Conservation (phyloP, 92 coral and sea anemone species). For the Meandrina meandrites region DNA sequence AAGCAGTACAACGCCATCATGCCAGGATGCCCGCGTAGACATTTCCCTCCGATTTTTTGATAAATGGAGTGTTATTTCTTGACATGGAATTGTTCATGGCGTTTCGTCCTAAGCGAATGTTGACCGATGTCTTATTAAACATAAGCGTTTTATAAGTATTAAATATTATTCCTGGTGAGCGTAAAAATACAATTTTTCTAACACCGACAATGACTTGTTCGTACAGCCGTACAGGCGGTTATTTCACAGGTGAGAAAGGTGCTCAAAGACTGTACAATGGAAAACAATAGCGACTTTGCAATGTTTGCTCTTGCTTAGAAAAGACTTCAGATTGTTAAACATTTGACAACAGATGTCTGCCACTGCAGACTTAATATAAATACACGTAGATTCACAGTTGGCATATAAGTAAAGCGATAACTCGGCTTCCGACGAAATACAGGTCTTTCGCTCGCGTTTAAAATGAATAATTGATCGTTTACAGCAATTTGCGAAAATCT, state of each 20-base stretch:
- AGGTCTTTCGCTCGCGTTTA: not conserved
- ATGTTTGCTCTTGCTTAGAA: not conserved
- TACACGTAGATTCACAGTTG: not conserved
- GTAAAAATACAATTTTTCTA: not conserved
- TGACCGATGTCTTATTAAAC: not conserved
- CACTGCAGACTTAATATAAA: not conserved
- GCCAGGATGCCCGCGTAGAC: not conserved
- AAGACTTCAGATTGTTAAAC: not conserved
- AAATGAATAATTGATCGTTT: constrained; percentile 14
- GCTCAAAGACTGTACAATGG: not conserved
- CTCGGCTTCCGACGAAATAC: not conserved
- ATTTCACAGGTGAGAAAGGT: not conserved
- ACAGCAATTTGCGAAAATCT: not conserved
- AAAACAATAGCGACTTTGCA: not conserved
- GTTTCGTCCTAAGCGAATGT: not conserved
- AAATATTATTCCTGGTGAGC: not conserved
- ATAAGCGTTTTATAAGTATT: not conserved
- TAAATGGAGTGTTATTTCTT: not conserved
- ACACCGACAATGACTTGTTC: not conserved
- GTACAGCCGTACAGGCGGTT: not conserved
- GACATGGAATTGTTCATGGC: not conserved
- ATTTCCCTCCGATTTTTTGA: not conserved
- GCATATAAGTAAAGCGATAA: not conserved
- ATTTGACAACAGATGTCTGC: not conserved
- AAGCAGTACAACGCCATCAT: not conserved